Base-by-base conservation (phyloP, 23 tunicate genomes). In the Trididemnum miniatum region DNA sequence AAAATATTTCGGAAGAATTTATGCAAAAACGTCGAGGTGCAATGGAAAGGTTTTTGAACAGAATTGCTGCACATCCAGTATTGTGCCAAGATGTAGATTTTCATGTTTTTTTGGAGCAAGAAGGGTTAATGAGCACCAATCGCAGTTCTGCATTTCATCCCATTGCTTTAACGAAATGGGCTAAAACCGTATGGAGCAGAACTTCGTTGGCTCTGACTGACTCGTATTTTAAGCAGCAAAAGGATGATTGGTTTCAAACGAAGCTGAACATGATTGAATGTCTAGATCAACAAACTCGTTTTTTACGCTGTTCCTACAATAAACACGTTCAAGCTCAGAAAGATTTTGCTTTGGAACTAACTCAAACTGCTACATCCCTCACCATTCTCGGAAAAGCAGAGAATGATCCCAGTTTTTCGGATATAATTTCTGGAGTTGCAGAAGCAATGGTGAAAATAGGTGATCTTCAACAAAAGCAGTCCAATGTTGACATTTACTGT, bases 21-120 rank as follows among this genome's bases (percentile, higher is more conserved):
- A 62, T 62, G 5, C 25, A 62, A n/a, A 62, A 62, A 26, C 67
- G 67, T 12, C 67, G 67, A 12, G 67, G 25, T n/a, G 67, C 67
- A 12, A 12, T 62, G 22, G 67, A 62, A 62, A 62, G 67, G 29
- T 62, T 20, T 26, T 12, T 62, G 22, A 62, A 62, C 4, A 62
- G 67, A 62, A n/a, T 62, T 12, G 67, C 29, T 15, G 22, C 5
- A 62, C 27, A 62, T n/a, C 26, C 20, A 12, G 27, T 62, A 4
- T 62, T 62, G 67, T 4, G 67, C 67, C 15, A 62, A 62, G 67
- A 62, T 62, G 67, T 12, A 12, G 5, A 12, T 15, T 25, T 62
- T 62, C 20, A 12, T 4, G 67, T 20, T 4, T 62, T 62, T 62
- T 62, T 62, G 22, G 22, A 62, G 67, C 67, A 62, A 62, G 67